phyloP scores from a whole-genome alignment of 2,113 vertebrate species.

The Brevimyrus niger region DNA sequence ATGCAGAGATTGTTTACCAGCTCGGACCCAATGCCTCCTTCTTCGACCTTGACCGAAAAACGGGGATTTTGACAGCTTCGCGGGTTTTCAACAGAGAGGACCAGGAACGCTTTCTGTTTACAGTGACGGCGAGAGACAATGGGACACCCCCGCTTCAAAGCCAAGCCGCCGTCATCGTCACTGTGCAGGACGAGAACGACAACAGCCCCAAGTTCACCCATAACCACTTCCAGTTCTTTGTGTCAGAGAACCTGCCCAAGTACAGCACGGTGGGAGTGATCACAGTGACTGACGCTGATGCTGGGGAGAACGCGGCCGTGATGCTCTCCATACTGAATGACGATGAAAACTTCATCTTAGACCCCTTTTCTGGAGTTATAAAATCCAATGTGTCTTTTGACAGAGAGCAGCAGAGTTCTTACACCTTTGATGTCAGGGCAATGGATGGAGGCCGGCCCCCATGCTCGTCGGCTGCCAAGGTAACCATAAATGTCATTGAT shows the following conservation, averaged over 20 bases:
- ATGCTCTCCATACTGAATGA: slow-evolving; percentile 91
- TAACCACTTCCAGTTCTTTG: slow-evolving; percentile 98
- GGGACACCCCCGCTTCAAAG: slow-evolving; percentile 93
- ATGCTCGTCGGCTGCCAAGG: slow-evolving; percentile 91
- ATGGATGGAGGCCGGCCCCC: slow-evolving; percentile 87
- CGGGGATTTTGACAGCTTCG: slow-evolving; percentile 91
- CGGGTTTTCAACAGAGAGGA: slow-evolving; percentile 96
- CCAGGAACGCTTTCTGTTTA: slow-evolving; percentile 94
- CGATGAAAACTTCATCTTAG: slow-evolving; percentile 94
- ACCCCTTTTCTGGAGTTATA: slow-evolving; percentile 91
- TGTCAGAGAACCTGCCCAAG: slow-evolving; percentile 96
- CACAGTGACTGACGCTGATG: slow-evolving; percentile 93
- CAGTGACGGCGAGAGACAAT: slow-evolving; percentile 92
- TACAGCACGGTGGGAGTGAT: slow-evolving; percentile 97
- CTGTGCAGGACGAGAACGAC: slow-evolving; percentile 93
- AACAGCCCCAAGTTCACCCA: slow-evolving; percentile 98
- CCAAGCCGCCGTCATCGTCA: slow-evolving; percentile 93
- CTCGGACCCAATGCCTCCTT: slow-evolving; percentile 96
- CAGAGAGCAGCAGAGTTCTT: slow-evolving; percentile 93
- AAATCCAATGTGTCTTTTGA: slow-evolving; percentile 98
- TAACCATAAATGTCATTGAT: slow-evolving; percentile 97
- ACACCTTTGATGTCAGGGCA: slow-evolving; percentile 93
- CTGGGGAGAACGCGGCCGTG: slow-evolving; percentile 90
- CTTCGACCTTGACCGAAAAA: slow-evolving; percentile 96
- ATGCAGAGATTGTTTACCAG: slow-evolving; percentile 97